These are phyloP conservation scores for Rhinella marina DNA, from an alignment of 2,797 vertebrate species.

Conservation along the genomic window DNA sequence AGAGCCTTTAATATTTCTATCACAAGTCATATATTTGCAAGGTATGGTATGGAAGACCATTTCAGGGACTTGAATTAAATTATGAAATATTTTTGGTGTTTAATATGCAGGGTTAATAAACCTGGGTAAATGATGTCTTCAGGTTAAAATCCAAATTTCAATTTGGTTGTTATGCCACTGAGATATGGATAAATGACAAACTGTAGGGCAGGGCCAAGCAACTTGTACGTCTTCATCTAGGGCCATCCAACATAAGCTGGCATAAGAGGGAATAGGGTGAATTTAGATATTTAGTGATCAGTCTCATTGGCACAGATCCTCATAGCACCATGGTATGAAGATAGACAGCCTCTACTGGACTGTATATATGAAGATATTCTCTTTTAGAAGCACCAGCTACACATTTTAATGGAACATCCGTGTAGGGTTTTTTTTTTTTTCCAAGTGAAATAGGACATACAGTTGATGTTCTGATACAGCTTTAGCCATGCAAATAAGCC, in stretches of 20 bases:
- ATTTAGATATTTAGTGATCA: neutral
- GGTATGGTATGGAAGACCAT: neutral
- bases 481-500: too few relatives aligned
- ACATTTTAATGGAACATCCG: too few relatives aligned
- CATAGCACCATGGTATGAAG: too few relatives aligned
- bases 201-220: neutral
- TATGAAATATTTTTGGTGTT: neutral
- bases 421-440: too few relatives aligned
- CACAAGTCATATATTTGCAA: neutral
- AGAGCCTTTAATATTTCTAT: neutral
- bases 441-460: too few relatives aligned
- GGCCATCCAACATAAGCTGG: neutral
- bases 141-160: neutral
- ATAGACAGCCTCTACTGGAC: too few relatives aligned
- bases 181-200: neutral
- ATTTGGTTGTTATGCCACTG: neutral
- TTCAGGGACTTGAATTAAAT: neutral
- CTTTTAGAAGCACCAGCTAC: too few relatives aligned
- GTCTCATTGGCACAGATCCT: too few relatives aligned
- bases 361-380: too few relatives aligned
- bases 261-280: neutral
- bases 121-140: neutral
- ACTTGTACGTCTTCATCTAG: neutral
- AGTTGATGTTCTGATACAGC: too few relatives aligned
- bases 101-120: neutral